A percentile compares a stretch with the other conserved stretches of the same genome.
Evolutionary conservation across 2,113 vertebrate genomes (phyloP).

Genomic region (Aegotheles bennettii): DNA sequence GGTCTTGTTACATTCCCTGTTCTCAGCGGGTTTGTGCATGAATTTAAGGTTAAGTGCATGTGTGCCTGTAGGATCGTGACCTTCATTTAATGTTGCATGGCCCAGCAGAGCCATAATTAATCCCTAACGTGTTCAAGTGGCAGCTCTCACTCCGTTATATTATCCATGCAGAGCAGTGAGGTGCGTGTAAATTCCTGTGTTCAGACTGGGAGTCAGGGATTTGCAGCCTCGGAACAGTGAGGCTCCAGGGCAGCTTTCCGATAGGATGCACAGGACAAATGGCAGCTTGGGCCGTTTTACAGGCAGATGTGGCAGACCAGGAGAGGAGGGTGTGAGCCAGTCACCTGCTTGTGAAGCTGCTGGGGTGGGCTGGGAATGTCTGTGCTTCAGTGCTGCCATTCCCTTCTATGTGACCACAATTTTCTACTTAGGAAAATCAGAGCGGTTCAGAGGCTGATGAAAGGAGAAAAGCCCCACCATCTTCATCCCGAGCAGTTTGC

Average conservation of each 20-base stretch:
- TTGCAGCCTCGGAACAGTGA: not conserved
- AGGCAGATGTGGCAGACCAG: not conserved
- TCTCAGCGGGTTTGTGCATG: not conserved
- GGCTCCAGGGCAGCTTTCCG: not conserved
- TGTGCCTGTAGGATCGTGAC: not conserved
- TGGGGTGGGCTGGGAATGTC: not conserved
- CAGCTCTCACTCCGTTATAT: not conserved
- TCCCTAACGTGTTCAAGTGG: not conserved
- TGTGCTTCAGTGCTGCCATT: fast-evolving
- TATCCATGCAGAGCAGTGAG: not conserved
- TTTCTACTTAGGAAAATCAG: not conserved
- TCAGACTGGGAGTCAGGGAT: not conserved
- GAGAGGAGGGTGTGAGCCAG: not conserved
- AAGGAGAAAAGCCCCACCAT: not conserved
- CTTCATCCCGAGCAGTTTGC: not conserved
- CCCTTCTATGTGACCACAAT: fast-evolving
- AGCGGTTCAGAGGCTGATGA: not conserved
- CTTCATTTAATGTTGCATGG: not conserved
- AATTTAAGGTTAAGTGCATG: conserved; percentile 24
- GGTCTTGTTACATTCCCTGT: not conserved
- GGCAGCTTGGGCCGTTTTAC: not conserved
- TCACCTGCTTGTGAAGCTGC: not conserved
- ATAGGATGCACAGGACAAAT: not conserved
- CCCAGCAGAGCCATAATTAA: conserved; percentile 3
- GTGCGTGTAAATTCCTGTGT: fast-evolving